A percentile compares a stretch with the other conserved stretches of the same genome.
These are phyloP conservation scores for Amblyopsis hoosieri DNA, from an alignment of 2,797 vertebrate genomes.

Conservation along the genomic window DNA sequence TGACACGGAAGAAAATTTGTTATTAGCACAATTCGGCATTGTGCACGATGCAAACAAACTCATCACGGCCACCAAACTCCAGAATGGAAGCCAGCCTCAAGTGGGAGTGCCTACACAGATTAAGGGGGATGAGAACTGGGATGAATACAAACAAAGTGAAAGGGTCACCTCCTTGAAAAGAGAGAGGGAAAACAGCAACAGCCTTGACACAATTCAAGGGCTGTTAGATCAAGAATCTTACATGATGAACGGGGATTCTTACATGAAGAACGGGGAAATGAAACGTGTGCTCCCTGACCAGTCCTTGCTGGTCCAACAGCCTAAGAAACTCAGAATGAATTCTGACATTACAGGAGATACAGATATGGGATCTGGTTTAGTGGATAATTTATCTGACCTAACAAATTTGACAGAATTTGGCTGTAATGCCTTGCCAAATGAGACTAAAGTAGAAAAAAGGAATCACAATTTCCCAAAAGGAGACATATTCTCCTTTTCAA, in stretches of 20 bases:
- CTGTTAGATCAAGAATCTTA: conserved; percentile 77
- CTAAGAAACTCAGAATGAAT: conserved; percentile 85
- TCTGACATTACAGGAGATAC: conserved; percentile 77
- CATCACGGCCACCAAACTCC: conserved; percentile 73
- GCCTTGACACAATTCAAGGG: conserved; percentile 76
- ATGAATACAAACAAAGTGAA: conserved; percentile 75
- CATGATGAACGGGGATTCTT: conserved; percentile 82
- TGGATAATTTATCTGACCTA: conserved; percentile 73
- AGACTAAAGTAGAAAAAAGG: conserved; percentile 77
- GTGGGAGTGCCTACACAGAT: conserved; percentile 78
- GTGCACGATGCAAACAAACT: conserved; percentile 77
- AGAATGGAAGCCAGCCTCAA: conserved; percentile 85
- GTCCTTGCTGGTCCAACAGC: conserved; percentile 81
- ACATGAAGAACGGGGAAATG: conserved; percentile 88
- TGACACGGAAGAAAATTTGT: conserved; percentile 92
- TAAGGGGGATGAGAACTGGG: conserved; percentile 83
- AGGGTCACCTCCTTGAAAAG: conserved; percentile 79
- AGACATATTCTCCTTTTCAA: conserved; percentile 83
- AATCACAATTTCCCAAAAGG: conserved; percentile 81
- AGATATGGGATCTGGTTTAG: conserved; percentile 63
- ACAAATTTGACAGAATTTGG: conserved; percentile 71
- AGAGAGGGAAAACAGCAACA: conserved; percentile 75
- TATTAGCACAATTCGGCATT: conserved; percentile 83
- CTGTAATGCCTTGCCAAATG: conserved; percentile 70
- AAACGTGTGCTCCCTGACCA: conserved; percentile 86